Evolutionary conservation across 2,888 invertebrate genomes (phyloP).

Genomic region (Biston stratarius): DNA sequence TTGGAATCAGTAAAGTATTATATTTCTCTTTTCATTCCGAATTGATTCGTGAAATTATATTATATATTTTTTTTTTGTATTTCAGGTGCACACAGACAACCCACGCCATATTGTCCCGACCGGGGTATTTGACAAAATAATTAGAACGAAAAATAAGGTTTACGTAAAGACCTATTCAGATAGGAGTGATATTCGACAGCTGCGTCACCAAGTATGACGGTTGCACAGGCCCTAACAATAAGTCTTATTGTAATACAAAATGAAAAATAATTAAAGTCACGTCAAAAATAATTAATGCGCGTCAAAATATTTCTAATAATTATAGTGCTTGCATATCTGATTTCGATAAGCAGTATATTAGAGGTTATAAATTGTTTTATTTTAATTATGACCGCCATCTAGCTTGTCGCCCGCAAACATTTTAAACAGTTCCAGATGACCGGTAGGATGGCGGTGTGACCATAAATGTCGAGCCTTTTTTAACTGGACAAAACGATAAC

Average conservation of each 20-base stretch:
- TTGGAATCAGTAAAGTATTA: too few relatives aligned
- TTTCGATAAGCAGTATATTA: not conserved
- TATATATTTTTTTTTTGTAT: conserved; percentile 14
- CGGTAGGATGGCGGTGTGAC: too few relatives aligned
- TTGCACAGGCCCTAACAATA: too few relatives aligned
- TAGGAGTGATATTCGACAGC: not conserved
- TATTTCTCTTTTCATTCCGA: too few relatives aligned
- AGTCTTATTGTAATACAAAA: not conserved
- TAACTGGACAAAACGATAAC: too few relatives aligned
- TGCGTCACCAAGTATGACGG: too few relatives aligned
- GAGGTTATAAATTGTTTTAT: too few relatives aligned
- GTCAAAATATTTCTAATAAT: not conserved
- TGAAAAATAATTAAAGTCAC: not conserved
- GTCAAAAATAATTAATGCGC: not conserved
- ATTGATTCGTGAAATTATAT: too few relatives aligned
- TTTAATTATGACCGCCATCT: too few relatives aligned
- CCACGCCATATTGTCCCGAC: conserved; percentile 57
- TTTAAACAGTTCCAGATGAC: too few relatives aligned
- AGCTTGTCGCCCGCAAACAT: too few relatives aligned
- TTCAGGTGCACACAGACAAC: conserved; percentile 65
- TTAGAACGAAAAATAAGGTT: not conserved
- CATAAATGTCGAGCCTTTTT: too few relatives aligned
- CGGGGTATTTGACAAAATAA: conserved; percentile 25
- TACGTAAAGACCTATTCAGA: not conserved
- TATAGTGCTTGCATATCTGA: not conserved